Evolutionary conservation across 2,797 vertebrate genomes (phyloP).

Genomic region (Aeoliscus strigatus): DNA sequence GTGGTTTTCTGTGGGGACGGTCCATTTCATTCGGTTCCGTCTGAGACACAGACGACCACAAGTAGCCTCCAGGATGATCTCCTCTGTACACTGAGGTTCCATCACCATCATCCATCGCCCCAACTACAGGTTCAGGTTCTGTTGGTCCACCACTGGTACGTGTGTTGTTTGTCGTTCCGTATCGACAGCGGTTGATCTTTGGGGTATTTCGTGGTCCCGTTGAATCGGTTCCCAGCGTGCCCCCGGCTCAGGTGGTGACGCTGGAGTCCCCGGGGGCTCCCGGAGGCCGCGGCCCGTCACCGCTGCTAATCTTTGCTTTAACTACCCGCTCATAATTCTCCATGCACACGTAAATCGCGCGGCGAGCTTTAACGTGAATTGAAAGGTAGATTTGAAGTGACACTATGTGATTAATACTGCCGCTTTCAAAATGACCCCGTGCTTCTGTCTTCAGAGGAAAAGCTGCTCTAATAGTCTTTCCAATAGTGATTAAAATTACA

Average conservation of each 20-base stretch:
- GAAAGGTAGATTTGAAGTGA: conserved; percentile 72
- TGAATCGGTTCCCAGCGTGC: conserved; percentile 28
- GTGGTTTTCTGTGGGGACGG: conserved; percentile 75
- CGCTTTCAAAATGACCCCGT: conserved; percentile 64
- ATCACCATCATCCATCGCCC: conserved; percentile 71
- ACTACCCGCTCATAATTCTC: conserved; percentile 62
- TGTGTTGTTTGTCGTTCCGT: conserved; percentile 74
- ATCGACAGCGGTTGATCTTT: conserved; percentile 53
- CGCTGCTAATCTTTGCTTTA: conserved; percentile 57
- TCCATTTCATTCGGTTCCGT: conserved; percentile 78
- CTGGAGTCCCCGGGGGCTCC: conserved; percentile 41
- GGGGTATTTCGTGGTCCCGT: conserved; percentile 26
- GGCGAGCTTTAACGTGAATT: conserved; percentile 58
- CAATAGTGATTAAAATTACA: conserved; percentile 70
- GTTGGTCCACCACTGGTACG: no score
- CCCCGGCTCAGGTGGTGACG: conserved; percentile 47
- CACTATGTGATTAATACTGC: conserved; percentile 65
- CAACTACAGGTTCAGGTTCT: conserved; percentile 78
- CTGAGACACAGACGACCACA: conserved; percentile 69
- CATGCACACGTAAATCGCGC: conserved; percentile 64
- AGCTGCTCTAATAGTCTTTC: conserved; percentile 68
- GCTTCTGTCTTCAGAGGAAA: conserved; percentile 62
- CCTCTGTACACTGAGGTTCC: conserved; percentile 78
- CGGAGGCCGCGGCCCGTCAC: conserved; percentile 28
- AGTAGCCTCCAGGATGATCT: conserved; percentile 83